Base-by-base conservation (phyloP, 2,888 invertebrate genomes). In the Caenorhabditis imperialis region DNA sequence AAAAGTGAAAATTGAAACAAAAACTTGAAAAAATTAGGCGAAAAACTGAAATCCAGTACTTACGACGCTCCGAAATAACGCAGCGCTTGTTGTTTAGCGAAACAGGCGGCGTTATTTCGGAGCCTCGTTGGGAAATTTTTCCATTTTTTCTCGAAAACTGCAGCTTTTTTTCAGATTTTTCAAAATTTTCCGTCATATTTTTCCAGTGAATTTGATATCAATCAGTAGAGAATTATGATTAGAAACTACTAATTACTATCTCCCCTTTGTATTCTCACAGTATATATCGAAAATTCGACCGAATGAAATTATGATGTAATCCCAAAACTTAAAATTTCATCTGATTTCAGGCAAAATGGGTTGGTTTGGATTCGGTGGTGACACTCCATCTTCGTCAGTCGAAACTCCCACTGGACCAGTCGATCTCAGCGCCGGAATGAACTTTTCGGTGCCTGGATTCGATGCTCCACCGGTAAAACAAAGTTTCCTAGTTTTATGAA, bases 351-450 rank as follows among this genome's bases (percentile, higher is more conserved):
- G 51, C 14, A 73, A 63, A 62, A 81, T 81, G 81, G 73, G 77
- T 67, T 81, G 81, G 81, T 80, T 81, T 23, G 79, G 79, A 33
- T 79, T 77, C 44, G 74, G 74, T 47, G 74, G 70, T 22, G 78
- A 77, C 45, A 53, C 75, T 37, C 73, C 79, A 23, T 78, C 77
- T 1, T 75, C 77, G 20, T 73, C 75, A 22, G 73, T 73, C 23
- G 77, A 73, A 16, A 40, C 75, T 10, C 65, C 78, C n/a, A 47
- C 75, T 3, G 40, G 54, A 30, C 60, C 79, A 8, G 45, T 80
- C 47, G 78, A 80, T 72, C 45, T 81, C 18, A 77, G 74, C 65
- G 81, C 67, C 18, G 75, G 75, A 51, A 70, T 75, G 70, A 75
- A 70, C 48, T 75, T 75, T 23, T 54, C 63, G n/a, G 69, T 69